Conservation (phyloP, 2,888 invertebrate genomes). For the Escarpia spicata region DNA sequence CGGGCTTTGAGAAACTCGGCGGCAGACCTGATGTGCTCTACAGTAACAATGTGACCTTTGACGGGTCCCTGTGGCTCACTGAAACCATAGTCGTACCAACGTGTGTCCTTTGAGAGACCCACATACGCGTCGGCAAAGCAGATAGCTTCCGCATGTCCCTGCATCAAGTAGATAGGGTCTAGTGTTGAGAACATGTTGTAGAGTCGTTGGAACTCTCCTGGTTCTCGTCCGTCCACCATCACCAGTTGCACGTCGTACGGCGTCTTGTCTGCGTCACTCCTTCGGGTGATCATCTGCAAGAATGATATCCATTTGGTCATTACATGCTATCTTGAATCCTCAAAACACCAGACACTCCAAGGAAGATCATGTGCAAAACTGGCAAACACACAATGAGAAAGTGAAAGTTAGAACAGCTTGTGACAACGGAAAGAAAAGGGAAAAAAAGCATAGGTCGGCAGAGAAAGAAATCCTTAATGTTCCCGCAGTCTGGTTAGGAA, state of each 20-base stretch:
- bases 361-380: not conserved
- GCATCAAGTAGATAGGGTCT: constrained; percentile 46
- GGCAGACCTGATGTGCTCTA: constrained; percentile 40
- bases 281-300: constrained; percentile 48
- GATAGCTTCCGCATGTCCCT: constrained; percentile 41
- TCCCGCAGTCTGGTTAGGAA: too few species aligned
- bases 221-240: constrained; percentile 35
- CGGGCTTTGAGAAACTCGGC: constrained; percentile 30
- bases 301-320: not conserved
- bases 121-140: constrained; percentile 64
- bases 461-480: too few species aligned
- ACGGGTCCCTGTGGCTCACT: constrained; percentile 65
- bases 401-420: too few species aligned
- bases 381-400: too few species aligned
- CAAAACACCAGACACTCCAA: too few species aligned
- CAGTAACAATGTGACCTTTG: constrained; percentile 43
- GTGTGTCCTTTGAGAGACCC: constrained; percentile 63
- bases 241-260: constrained; percentile 51
- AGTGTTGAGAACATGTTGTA: constrained; percentile 60
- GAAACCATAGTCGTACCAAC: constrained; percentile 70
- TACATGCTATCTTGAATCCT: not conserved
- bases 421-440: too few species aligned
- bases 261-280: constrained; percentile 10
- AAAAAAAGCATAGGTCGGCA: too few species aligned
- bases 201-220: constrained; percentile 55